Conservation (phyloP, 2,888 invertebrate species). For the Ochlodes sylvanus region DNA sequence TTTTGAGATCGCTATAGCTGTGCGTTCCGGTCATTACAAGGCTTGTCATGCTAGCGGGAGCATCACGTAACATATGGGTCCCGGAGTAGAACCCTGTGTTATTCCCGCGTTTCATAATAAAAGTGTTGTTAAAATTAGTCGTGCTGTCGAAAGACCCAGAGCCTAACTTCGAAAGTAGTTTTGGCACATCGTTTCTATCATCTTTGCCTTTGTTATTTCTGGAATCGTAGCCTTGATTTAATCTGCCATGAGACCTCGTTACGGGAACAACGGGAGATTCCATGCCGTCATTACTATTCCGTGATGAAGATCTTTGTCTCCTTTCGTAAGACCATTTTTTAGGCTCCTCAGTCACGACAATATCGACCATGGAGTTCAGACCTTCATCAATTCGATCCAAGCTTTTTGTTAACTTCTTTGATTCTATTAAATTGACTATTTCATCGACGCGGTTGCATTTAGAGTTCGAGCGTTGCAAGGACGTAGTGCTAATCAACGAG, state of each 20-base stretch:
- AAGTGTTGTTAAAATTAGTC: constrained; percentile 76
- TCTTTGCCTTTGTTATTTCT: constrained; percentile 64
- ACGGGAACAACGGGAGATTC: constrained; percentile 71
- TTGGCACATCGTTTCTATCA: constrained; percentile 51
- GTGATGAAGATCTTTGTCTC: constrained; percentile 71
- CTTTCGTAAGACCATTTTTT: constrained; percentile 77
- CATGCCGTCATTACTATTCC: constrained; percentile 71
- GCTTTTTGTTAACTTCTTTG: constrained; percentile 89
- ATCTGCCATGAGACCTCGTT: constrained; percentile 64
- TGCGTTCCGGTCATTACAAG: constrained; percentile 74
- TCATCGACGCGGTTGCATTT: constrained; percentile 77
- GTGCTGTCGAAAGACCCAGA: constrained; percentile 65
- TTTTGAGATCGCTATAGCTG: constrained; percentile 76
- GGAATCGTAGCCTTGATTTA: constrained; percentile 59
- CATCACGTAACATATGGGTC: constrained; percentile 75
- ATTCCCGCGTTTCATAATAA: constrained; percentile 86
- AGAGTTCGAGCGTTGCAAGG: constrained; percentile 62
- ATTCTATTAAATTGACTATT: constrained; percentile 84
- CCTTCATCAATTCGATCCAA: constrained; percentile 91
- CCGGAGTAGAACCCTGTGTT: constrained; percentile 89
- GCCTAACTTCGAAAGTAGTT: constrained; percentile 51
- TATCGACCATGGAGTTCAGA: constrained; percentile 89
- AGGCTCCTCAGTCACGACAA: constrained; percentile 87
- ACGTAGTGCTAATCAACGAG: constrained; percentile 46
- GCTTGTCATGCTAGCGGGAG: constrained; percentile 79